Percentiles rank a stretch among this genome's conserved stretches.
Conservation (phyloP, 2,113 vertebrate genomes). For the Bubo bubo region DNA sequence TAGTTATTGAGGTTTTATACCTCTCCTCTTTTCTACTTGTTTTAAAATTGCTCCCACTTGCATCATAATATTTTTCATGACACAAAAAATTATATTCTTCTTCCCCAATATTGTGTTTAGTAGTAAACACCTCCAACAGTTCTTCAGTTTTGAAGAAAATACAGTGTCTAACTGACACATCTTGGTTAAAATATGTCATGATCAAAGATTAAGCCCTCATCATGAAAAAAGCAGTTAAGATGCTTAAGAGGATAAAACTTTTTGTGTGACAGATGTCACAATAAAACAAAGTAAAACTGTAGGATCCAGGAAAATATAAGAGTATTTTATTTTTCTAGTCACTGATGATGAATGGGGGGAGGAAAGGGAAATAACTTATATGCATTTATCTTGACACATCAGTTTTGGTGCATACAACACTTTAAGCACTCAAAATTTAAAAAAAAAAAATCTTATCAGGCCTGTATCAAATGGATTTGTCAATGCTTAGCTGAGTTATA, state of each 20-base stretch:
- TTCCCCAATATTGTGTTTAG: neutral
- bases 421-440: neutral
- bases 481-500: constrained; percentile 26
- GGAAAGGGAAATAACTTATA: constrained; percentile 40
- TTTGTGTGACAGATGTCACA: constrained; percentile 44
- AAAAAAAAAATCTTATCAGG: neutral
- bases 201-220: constrained; percentile 43
- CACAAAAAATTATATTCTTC: neutral
- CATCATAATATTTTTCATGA: neutral
- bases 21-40: neutral
- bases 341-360: neutral
- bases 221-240: constrained; percentile 16
- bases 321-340: neutral
- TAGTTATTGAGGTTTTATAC: neutral
- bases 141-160: neutral
- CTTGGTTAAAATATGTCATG: constrained; percentile 13
- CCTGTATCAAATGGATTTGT: constrained; percentile 53
- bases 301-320: neutral
- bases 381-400: constrained; percentile 28
- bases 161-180: neutral
- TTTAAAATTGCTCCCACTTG: constrained; percentile 22
- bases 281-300: constrained; percentile 47
- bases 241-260: constrained; percentile 48
- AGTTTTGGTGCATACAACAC: neutral
- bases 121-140: constrained; percentile 19